These are phyloP conservation scores for Equus quagga DNA, from an alignment of 2,113 vertebrate genomes.

Conservation along the genomic window DNA sequence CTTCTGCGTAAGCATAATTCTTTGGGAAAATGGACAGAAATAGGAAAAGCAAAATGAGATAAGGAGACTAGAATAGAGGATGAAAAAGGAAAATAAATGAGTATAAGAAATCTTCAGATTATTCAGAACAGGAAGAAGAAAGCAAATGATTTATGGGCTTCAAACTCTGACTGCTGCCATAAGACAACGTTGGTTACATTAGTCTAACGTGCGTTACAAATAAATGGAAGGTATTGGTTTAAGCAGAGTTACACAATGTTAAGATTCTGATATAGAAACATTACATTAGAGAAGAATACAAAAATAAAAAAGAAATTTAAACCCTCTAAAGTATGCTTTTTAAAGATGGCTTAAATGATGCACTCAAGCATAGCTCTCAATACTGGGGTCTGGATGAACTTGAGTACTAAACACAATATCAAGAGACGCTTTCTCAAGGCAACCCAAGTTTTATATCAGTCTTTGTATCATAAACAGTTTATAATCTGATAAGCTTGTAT, in stretches of 20 bases:
- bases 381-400: background rate
- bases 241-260: background rate
- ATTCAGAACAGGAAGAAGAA: background rate
- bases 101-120: background rate
- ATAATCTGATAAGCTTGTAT: background rate
- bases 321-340: background rate
- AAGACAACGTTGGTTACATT: background rate
- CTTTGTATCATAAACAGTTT: background rate
- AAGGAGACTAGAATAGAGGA: background rate
- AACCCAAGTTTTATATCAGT: background rate
- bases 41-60: slow-evolving; percentile 8
- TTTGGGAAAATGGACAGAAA: background rate
- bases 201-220: background rate
- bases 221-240: background rate
- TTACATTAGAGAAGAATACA: background rate
- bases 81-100: background rate
- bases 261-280: background rate
- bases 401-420: background rate
- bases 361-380: background rate
- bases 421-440: background rate
- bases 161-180: background rate
- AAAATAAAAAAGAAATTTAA: background rate
- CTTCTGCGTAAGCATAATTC: background rate
- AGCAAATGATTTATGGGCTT: background rate
- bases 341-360: background rate